These are phyloP conservation scores for Orestias chungarensis DNA, from an alignment of 2,797 vertebrate species.

Conservation along the genomic window DNA sequence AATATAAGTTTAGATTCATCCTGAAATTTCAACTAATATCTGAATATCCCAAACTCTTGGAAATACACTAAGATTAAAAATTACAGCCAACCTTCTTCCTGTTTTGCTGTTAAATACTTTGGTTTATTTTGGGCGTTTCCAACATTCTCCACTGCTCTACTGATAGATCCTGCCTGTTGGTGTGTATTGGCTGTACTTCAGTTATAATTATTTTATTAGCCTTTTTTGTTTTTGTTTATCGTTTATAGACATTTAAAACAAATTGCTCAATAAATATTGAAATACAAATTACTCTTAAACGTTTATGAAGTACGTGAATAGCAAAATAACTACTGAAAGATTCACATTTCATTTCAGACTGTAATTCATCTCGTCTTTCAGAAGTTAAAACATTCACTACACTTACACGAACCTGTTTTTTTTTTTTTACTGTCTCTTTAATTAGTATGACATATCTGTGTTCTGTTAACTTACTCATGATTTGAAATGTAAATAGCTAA, in stretches of 20 bases:
- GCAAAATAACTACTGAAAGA: not conserved
- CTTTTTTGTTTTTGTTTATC: too few species aligned
- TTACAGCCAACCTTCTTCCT: not conserved
- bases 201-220: too few species aligned
- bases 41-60: not conserved
- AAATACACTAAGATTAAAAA: not conserved
- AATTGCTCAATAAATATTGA: not conserved
- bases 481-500: constrained; percentile 42
- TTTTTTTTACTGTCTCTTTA: constrained; percentile 15
- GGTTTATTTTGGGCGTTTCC: not conserved
- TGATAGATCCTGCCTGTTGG: too few species aligned
- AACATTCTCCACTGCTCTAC: not conserved
- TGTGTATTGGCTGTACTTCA: too few species aligned
- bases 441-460: not conserved
- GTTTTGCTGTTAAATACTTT: not conserved
- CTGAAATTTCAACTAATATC: not conserved
- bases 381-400: not conserved
- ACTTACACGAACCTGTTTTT: not conserved
- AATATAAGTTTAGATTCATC: not conserved
- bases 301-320: not conserved
- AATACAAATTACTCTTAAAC: not conserved
- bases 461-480: not conserved
- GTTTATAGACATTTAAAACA: not conserved
- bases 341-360: not conserved
- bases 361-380: not conserved